Percentiles rank a stretch among this genome's conserved stretches.
Conservation (phyloP, 2,113 vertebrate species). For the Polypterus senegalus region DNA sequence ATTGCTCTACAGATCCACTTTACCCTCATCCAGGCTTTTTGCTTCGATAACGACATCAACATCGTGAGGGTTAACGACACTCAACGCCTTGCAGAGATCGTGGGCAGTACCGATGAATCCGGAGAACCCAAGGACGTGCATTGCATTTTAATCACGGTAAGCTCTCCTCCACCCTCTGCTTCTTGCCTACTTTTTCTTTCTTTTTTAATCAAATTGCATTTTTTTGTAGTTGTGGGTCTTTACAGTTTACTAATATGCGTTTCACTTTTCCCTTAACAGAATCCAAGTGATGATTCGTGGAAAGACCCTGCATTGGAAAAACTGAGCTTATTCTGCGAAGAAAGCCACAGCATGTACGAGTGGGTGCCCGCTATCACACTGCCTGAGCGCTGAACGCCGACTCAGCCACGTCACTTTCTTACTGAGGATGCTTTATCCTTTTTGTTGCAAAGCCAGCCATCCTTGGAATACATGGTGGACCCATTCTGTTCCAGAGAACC, state of each 20-base stretch:
- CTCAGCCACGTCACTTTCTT: conserved; percentile 3
- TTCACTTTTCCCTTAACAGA: conserved; percentile 42
- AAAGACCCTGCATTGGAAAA: conserved; percentile 82
- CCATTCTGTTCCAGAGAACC: conserved; percentile 46
- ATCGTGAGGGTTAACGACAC: conserved; percentile 83
- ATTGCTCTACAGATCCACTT: conserved; percentile 96
- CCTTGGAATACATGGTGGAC: conserved; percentile 46
- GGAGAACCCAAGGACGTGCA: conserved; percentile 78
- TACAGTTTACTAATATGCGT: too few species aligned
- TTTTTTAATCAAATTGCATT: conserved; percentile 10
- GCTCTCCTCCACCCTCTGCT: conserved; percentile 18
- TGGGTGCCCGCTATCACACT: conserved; percentile 87
- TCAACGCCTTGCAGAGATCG: conserved; percentile 65
- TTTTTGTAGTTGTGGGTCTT: background rate
- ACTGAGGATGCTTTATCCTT: conserved; percentile 37
- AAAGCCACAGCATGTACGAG: conserved; percentile 76
- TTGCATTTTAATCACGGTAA: conserved; percentile 91
- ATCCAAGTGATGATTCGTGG: conserved; percentile 73
- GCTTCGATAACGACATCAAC: conserved; percentile 94
- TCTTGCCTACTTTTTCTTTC: background rate
- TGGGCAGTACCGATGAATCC: conserved; percentile 59
- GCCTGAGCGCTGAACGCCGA: conserved; percentile 63
- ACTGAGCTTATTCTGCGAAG: conserved; percentile 77
- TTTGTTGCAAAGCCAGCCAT: conserved; percentile 46
- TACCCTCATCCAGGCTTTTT: conserved; percentile 94